These are phyloP conservation scores for Philaethria dido DNA, from an alignment of 2,888 invertebrate species.

Conservation along the genomic window DNA sequence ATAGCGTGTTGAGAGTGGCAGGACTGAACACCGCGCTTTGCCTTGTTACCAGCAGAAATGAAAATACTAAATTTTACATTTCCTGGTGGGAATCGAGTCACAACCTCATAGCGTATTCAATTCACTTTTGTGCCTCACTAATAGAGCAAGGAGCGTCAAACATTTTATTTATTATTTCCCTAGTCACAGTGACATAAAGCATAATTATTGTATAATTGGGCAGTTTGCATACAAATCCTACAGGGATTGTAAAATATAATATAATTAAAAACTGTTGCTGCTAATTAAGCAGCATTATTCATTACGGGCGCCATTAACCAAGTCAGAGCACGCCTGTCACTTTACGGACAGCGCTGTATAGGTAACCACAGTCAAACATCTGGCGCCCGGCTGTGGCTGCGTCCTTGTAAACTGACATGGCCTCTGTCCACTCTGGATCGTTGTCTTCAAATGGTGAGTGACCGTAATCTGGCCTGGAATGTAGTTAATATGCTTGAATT, in stretches of 20 bases:
- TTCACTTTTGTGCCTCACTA: too few relatives aligned
- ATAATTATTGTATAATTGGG: too few relatives aligned
- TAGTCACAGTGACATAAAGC: too few relatives aligned
- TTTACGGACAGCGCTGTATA: slow-evolving; percentile 86
- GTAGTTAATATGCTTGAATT: not conserved
- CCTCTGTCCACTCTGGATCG: slow-evolving; percentile 58
- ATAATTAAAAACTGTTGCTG: not conserved
- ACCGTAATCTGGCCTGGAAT: slow-evolving; percentile 84
- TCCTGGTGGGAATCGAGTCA: too few relatives aligned
- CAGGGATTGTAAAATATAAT: not conserved
- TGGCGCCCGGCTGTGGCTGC: slow-evolving; percentile 86
- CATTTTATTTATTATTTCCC: too few relatives aligned
- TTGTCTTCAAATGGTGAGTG: slow-evolving; percentile 76
- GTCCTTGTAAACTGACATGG: slow-evolving; percentile 79
- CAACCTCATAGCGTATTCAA: too few relatives aligned
- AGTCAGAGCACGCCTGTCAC: slow-evolving; percentile 85
- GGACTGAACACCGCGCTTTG: too few relatives aligned
- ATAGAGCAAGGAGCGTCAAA: too few relatives aligned
- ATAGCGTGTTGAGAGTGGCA: too few relatives aligned
- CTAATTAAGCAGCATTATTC: slow-evolving; percentile 52
- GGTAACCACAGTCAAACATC: slow-evolving; percentile 85
- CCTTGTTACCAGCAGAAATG: too few relatives aligned
- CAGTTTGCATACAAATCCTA: too few relatives aligned
- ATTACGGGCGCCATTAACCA: slow-evolving; percentile 72
- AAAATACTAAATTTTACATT: too few relatives aligned